A percentile compares a stretch with the other conserved stretches of the same genome.
These are phyloP conservation scores for Labroides dimidiatus DNA, from an alignment of 2,797 vertebrate species.

Conservation along the genomic window DNA sequence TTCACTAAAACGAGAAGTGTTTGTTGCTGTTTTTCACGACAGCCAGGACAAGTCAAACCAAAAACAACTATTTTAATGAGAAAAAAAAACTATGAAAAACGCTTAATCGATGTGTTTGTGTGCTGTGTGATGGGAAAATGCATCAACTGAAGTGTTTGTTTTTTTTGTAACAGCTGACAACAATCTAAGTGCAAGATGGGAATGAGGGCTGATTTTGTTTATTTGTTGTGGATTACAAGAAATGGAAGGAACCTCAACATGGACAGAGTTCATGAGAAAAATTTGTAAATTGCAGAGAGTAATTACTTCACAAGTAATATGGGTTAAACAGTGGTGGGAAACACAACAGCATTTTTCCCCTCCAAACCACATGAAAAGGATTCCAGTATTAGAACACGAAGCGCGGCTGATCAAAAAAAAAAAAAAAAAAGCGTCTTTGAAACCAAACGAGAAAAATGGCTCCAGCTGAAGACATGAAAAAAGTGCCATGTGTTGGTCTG, in stretches of 20 bases:
- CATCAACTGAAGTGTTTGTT: conserved; percentile 10
- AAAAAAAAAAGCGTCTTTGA: conserved; percentile 61
- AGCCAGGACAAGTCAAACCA: background rate
- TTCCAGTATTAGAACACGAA: conserved; percentile 52
- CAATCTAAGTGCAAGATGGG: background rate
- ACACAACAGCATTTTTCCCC: conserved; percentile 47
- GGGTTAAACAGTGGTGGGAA: conserved; percentile 59
- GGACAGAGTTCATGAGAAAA: conserved; percentile 55
- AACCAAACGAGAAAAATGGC: conserved; percentile 31
- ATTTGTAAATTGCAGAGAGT: conserved; percentile 52
- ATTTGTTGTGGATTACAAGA: conserved; percentile 19
- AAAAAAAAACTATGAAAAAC: background rate
- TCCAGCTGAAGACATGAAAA: conserved; percentile 31
- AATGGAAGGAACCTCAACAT: conserved; percentile 56
- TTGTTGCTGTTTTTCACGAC: background rate
- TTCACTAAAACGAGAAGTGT: background rate
- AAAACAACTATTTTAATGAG: conserved; percentile 1
- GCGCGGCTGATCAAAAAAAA: conserved; percentile 53
- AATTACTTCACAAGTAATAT: conserved; percentile 62
- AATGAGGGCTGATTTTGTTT: conserved; percentile 10
- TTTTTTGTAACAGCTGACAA: conserved; percentile 24
- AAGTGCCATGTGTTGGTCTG: conserved; percentile 41
- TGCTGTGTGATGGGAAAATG: conserved; percentile 22
- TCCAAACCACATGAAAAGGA: conserved; percentile 72
- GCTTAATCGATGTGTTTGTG: background rate